Base-by-base conservation (phyloP, 2,797 vertebrate genomes). In the Oophaga sylvatica region DNA sequence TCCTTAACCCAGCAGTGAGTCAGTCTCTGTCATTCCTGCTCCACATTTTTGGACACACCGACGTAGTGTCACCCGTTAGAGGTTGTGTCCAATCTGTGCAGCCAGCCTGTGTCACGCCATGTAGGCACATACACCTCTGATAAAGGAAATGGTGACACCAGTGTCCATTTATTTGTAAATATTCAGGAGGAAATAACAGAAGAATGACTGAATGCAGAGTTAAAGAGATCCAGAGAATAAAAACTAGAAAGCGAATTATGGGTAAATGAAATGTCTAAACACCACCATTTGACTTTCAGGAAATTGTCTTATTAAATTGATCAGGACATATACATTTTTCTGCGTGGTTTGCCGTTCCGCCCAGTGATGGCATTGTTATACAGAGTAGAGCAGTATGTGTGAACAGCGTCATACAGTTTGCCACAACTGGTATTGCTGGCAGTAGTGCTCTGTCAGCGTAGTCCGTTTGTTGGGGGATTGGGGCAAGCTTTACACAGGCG, bases 401-500 rank as follows among this genome's bases (percentile, higher is more conserved):
- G 87, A 68, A 85, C 85, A 92, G 91, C 92, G 90, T 81, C 22
- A 68, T 88, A 93, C 89, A 77, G 19, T 79, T 84, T 89, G 94
- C 95, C 92, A 94, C 70, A n/a, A 77, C 45, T 77, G 62, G 31
- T 86, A 83, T 89, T 68, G 65, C 48, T 62, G 53, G 62, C n/a
- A 53, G 57, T 12, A 22, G 26, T 76, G 63, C 93, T 92, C 90
- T 88, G 91, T 90, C 92, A 94, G 92, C 91, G 90, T 90, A 92
- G 60, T 53, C 90, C 57, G 87, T 68, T 68, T 26, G 73, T 26
- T 48, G 70, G 67, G 56, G 26, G 41, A n/a, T 57, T 65, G 92
- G 91, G 96, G 96, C 96, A 95, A 96, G 97, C 96, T 81, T 94
- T 94, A 92, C 93, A 92, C 92, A 92, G 91, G 85, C 91, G 89